Base-by-base conservation (phyloP, 2,797 vertebrate species). In the Centroberyx gerrardi region DNA sequence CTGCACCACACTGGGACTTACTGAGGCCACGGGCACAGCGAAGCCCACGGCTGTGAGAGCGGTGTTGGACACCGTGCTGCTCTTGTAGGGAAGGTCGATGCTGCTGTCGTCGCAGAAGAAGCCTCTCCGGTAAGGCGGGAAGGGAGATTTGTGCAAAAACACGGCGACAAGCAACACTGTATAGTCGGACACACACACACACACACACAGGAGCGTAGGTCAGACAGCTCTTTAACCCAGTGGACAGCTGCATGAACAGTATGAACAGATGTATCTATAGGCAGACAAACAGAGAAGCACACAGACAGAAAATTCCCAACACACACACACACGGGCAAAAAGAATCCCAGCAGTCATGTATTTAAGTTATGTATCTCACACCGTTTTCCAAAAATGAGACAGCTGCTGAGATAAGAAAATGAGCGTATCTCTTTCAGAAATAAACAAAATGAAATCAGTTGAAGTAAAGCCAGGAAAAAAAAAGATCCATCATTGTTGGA, bases 11-110 rank as follows among this genome's bases (percentile, higher is more conserved):
- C 67, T 77, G 61, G 90, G 93, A 96, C 95, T 97, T 97, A 97
- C 96, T 90, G 95, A 95, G 92, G 93, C 54, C 86, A 95, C 85
- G 28, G 96, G 95, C 93, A 96, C 77, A 85, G 95, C 65, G 89
- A 95, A 63, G 77, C 95, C 95, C 93, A 94, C 91, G 10, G 94
- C 92, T 69, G 90, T 93, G 86, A 96, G 94, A 87, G 94, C 78
- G 1, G 94, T 86, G 84, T 90, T 93, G 49, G 90, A 94, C 90
- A 96, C 92, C 15, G 95, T 93, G 92, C 95, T 97, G 93, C 27
- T 86, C 94, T 96, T 96, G 69, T 0, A 90, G 83, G 92, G 85
- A 73, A 92, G 88, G 74, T 83, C 31, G 88, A 95, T 93, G 94
- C 91, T 94, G 88, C 84, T 62, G 87, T 94, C 94, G 15, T 44